phyloP scores from a whole-genome alignment of 2,113 vertebrate species.

The Halichoerus grypus region DNA sequence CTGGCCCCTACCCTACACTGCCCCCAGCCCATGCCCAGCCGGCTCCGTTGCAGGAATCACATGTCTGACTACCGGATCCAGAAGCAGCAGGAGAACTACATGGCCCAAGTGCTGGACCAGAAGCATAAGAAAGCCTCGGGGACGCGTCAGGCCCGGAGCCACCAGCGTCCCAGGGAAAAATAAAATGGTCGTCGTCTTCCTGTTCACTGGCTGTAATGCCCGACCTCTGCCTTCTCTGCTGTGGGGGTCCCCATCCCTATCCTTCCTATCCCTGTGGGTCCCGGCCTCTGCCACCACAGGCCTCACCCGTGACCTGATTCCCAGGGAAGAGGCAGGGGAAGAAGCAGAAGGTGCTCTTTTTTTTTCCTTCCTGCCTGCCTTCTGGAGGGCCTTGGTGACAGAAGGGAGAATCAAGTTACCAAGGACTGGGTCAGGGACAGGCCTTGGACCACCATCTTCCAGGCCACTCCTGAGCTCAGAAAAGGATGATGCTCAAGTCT shows the following conservation, averaged over 20 bases:
- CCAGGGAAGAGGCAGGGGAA: neutral
- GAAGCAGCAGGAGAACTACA: conserved; percentile 82
- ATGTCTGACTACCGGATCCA: conserved; percentile 77
- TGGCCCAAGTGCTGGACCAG: conserved; percentile 64
- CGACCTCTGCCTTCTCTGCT: conserved; percentile 56
- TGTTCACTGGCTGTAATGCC: conserved; percentile 50
- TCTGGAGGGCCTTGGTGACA: neutral
- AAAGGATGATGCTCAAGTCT: neutral
- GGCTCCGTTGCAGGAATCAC: conserved; percentile 76
- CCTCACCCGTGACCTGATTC: neutral
- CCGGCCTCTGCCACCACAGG: neutral
- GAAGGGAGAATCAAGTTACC: neutral
- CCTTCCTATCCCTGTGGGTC: neutral
- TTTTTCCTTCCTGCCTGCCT: neutral
- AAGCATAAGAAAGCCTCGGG: conserved; percentile 74
- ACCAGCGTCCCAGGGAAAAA: conserved; percentile 73
- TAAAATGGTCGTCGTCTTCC: conserved; percentile 52
- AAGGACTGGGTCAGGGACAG: neutral
- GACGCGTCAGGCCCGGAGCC: conserved; percentile 47
- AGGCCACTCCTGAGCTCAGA: neutral
- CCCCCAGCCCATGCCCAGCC: conserved; percentile 44
- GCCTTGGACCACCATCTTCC: neutral
- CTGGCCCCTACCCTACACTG: conserved; percentile 40
- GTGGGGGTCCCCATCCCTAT: neutral
- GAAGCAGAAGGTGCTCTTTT: neutral